phyloP scores from a whole-genome alignment of 1,140 invertebrate genomes.

The Dryas iulia region DNA sequence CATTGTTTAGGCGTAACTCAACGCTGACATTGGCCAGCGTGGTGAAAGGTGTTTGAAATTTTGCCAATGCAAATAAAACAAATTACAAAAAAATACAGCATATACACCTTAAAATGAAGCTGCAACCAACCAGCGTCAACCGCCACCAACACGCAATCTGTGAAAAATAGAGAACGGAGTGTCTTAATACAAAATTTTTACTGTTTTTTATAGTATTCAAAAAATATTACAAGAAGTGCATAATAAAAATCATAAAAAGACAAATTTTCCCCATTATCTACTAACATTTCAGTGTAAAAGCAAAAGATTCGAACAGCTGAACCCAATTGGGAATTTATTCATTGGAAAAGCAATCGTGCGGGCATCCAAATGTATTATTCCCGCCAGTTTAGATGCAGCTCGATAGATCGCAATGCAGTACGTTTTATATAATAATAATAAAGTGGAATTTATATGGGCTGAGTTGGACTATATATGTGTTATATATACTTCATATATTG shows the following conservation, averaged over 20 bases:
- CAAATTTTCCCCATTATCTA: neutral
- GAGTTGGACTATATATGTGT: too few relatives aligned
- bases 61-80: too few relatives aligned
- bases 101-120: too few relatives aligned
- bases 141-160: too few relatives aligned
- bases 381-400: conserved; percentile 14
- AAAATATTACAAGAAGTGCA: neutral
- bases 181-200: too few relatives aligned
- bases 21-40: too few relatives aligned
- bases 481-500: too few relatives aligned
- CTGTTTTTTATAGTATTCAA: neutral
- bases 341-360: conserved; percentile 25
- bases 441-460: neutral
- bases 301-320: conserved; percentile 1
- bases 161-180: too few relatives aligned
- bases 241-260: neutral
- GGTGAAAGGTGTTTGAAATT: too few relatives aligned
- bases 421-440: conserved; percentile 13
- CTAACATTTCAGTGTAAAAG: neutral
- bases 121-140: too few relatives aligned
- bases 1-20: too few relatives aligned
- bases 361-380: conserved; percentile 23
- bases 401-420: conserved; percentile 3
- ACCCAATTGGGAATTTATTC: conserved; percentile 27
- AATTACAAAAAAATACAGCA: too few relatives aligned